These are phyloP conservation scores for Ovibos moschatus DNA, from an alignment of 2,113 vertebrate genomes.

Conservation along the genomic window DNA sequence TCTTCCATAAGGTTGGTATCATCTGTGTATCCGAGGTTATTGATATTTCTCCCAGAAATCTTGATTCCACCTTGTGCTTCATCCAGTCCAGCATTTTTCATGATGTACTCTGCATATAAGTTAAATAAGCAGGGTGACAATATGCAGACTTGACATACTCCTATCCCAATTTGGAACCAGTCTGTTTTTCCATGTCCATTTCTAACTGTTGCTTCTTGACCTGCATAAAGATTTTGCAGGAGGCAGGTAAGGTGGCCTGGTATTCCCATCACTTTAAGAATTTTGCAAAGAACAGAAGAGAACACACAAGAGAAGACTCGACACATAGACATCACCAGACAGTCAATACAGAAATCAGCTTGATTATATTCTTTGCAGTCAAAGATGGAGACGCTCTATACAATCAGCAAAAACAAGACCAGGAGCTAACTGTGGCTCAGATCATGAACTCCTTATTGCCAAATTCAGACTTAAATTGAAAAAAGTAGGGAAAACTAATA, in stretches of 20 bases:
- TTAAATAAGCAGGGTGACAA: background rate
- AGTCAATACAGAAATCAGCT: background rate
- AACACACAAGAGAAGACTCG: background rate
- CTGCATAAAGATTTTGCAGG: background rate
- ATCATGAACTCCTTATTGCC: background rate
- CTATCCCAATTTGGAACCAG: background rate
- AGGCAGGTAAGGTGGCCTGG: background rate
- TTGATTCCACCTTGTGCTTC: background rate
- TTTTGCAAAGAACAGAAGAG: background rate
- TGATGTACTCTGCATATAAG: background rate
- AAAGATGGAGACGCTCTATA: background rate
- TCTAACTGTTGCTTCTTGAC: background rate
- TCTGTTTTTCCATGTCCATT: background rate
- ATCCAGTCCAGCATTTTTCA: background rate
- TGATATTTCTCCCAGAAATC: background rate
- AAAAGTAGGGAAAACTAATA: background rate
- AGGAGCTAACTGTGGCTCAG: background rate
- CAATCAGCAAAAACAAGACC: background rate
- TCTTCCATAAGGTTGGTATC: background rate
- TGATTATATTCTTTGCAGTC: background rate
- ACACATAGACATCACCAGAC: background rate
- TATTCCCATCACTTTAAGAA: background rate
- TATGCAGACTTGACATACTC: background rate
- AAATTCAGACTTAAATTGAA: background rate
- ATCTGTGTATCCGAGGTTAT: background rate